These are phyloP conservation scores for Lordiphosa mommai DNA, from an alignment of 1,140 invertebrate genomes.

Conservation along the genomic window DNA sequence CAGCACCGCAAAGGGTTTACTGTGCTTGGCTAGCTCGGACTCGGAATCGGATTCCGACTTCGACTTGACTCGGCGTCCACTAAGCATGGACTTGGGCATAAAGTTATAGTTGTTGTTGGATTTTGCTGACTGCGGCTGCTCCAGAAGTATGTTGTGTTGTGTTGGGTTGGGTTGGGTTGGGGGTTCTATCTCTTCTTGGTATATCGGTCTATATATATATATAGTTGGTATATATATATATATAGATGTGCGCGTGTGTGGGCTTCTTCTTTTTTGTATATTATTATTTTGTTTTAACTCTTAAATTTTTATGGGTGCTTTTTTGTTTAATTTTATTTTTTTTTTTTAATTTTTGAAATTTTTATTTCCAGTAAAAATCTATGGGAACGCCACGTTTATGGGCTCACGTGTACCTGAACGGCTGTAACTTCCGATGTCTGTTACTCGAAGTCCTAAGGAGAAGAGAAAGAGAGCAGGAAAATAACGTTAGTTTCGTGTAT, in stretches of 20 bases:
- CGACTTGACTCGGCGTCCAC: slow-evolving; percentile 13
- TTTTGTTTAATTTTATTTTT: slow-evolving; percentile 26
- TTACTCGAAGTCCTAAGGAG: slow-evolving; percentile 92
- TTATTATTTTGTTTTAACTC: slow-evolving; percentile 9
- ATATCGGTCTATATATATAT: slow-evolving; percentile 19
- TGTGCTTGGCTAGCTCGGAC: neutral
- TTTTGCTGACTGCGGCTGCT: neutral
- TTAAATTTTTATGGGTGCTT: neutral
- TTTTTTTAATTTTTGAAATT: slow-evolving; percentile 18
- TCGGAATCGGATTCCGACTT: slow-evolving; percentile 7
- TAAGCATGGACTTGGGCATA: slow-evolving; percentile 25
- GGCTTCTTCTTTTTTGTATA: slow-evolving; percentile 11
- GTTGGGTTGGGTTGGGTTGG: neutral
- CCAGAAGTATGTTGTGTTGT: neutral
- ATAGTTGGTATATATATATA: slow-evolving; percentile 34
- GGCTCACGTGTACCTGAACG: slow-evolving; percentile 94
- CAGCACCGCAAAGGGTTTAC: neutral
- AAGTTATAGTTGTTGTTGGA: neutral
- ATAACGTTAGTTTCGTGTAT: neutral
- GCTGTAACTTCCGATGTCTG: slow-evolving; percentile 96
- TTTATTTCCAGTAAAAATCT: slow-evolving; percentile 51
- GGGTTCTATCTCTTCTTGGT: slow-evolving; percentile 15
- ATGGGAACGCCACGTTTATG: slow-evolving; percentile 47
- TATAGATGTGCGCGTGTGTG: slow-evolving; percentile 13
- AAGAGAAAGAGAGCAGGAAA: neutral